A percentile compares a stretch with the other conserved stretches of the same genome.
These are phyloP conservation scores for Mythimna impura DNA, from an alignment of 2,888 invertebrate species.

Conservation along the genomic window DNA sequence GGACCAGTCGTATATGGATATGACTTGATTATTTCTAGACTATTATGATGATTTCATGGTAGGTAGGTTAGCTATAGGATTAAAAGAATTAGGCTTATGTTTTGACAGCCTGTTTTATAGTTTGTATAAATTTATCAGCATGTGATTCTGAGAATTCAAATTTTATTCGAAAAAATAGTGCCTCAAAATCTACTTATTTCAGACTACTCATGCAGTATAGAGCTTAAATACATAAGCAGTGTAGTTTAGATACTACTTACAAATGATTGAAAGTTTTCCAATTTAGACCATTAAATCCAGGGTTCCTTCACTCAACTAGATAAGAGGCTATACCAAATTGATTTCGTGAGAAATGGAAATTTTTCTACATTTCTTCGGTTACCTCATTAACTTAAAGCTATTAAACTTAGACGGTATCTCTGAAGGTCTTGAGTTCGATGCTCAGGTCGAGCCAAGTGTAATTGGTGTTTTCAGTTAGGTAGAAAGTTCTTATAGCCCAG, in stretches of 20 bases:
- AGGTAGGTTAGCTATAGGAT: slow-evolving; percentile 22
- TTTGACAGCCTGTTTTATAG: slow-evolving; percentile 3
- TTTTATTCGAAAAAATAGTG: too few relatives aligned
- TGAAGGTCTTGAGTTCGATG: slow-evolving; percentile 31
- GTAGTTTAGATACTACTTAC: too few relatives aligned
- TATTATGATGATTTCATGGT: slow-evolving; percentile 57
- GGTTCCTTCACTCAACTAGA: neutral
- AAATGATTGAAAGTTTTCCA: too few relatives aligned
- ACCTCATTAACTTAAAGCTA: slow-evolving; percentile 44
- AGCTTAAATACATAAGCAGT: too few relatives aligned
- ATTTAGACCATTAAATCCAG: neutral
- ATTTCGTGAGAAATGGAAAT: slow-evolving; percentile 30
- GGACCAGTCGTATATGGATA: slow-evolving; percentile 50
- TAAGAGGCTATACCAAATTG: slow-evolving; percentile 12
- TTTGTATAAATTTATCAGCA: neutral
- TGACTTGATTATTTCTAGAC: slow-evolving; percentile 43
- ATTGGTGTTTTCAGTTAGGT: slow-evolving; percentile 47
- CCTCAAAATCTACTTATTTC: too few relatives aligned
- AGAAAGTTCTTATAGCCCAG: slow-evolving; percentile 29
- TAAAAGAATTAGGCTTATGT: slow-evolving; percentile 1
- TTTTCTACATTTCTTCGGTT: slow-evolving; percentile 10
- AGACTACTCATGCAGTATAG: too few relatives aligned
- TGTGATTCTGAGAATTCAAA: neutral
- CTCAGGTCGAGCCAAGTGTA: slow-evolving; percentile 26
- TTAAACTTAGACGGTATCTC: slow-evolving; percentile 40